Base-by-base conservation (phyloP, 2,888 invertebrate genomes). In the Mythimna loreyi region DNA sequence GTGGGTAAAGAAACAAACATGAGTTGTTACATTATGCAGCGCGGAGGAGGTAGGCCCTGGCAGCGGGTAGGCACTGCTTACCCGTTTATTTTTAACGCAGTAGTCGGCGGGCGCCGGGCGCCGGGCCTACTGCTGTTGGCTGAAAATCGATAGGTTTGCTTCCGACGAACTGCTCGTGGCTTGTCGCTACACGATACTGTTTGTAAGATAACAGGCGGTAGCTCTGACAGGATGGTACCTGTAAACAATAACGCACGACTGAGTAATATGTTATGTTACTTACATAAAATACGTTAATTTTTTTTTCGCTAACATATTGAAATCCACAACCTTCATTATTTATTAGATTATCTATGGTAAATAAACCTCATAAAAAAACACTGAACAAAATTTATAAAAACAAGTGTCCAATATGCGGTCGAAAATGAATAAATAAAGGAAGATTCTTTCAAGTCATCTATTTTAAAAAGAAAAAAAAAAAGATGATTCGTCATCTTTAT, bases 131-230 rank as follows among this genome's bases (percentile, higher is more conserved):
- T 72, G 60, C 45, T 73, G 62, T 66, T 66, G 75, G 68, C 85
- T 83, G 83, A 88, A 90, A 89, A 91, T 91, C 91, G 85, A 91
- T 91, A 89, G 84, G 87, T 81, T 83, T 75, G 75, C 74, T 78
- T 77, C 69, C 62, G 50, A 75, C 76, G 60, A 71, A 55, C 56
- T 64, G 55, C 28, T 62, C 52, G 56, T 45, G 33, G 62, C 43
- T 59, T 30, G 55, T 25, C 58, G 70, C 33, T 52, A 70, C 56
- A 56, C 47, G 36, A 49, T 72, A 64, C 50, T 59, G 43, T 50
- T 61, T 21, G 56, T 60, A 56, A 64, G 65, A 72, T 78, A 75
- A 57, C 50, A 57, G 57, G 23, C 23, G 40, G 36, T 56, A 71
- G 58, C 45, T 11, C 74, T 36, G 30, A 40, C 63, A 50, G 4